These are phyloP conservation scores for Limnephilus rhombicus DNA, from an alignment of 2,888 invertebrate genomes.

Conservation along the genomic window DNA sequence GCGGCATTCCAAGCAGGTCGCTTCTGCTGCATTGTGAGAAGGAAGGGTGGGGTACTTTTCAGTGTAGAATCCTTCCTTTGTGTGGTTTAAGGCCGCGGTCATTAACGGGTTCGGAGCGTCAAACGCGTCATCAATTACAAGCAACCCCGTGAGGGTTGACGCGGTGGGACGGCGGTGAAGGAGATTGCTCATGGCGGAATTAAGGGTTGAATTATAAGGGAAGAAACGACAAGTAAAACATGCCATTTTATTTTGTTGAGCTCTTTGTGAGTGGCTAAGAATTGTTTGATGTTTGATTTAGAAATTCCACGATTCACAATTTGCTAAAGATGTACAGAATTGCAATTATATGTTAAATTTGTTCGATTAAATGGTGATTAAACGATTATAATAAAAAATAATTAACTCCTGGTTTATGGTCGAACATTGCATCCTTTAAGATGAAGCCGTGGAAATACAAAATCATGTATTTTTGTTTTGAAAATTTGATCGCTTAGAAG, in stretches of 20 bases:
- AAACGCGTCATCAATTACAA: conserved; percentile 60
- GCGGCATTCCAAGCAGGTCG: conserved; percentile 17
- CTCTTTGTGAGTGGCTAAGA: background rate
- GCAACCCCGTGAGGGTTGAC: conserved; percentile 20
- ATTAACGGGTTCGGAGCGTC: conserved; percentile 58
- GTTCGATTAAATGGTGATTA: no score
- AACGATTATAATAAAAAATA: no score
- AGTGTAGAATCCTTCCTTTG: conserved; percentile 46
- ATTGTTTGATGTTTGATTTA: background rate
- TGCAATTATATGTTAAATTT: background rate
- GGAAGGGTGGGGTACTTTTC: background rate
- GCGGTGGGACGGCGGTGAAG: background rate
- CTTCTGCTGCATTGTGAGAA: conserved; percentile 21
- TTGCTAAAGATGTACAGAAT: background rate
- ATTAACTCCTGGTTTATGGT: no score
- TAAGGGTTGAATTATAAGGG: conserved; percentile 4
- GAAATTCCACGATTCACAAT: background rate
- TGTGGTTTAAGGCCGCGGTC: conserved; percentile 48
- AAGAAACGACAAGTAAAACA: background rate
- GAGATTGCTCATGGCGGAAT: conserved; percentile 1
- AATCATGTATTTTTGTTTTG: no score
- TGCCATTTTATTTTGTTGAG: background rate
- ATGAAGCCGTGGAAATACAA: no score
- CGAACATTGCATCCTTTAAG: no score
- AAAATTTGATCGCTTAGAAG: no score